These are phyloP conservation scores for Brachyopa scutellaris DNA, from an alignment of 2,888 invertebrate species.

Conservation along the genomic window DNA sequence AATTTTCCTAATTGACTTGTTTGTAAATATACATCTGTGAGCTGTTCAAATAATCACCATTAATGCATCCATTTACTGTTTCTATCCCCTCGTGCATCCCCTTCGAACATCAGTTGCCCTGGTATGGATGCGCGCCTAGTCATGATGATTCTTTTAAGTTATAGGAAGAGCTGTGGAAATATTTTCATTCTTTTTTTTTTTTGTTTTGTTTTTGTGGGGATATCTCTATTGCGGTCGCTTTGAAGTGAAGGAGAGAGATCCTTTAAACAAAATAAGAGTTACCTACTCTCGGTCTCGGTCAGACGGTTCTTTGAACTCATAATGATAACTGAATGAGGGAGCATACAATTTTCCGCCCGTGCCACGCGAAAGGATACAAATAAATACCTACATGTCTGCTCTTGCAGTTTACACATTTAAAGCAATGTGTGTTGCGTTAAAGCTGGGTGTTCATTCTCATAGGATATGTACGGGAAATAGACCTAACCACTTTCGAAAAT, in stretches of 20 bases:
- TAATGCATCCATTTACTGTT: constrained; percentile 70
- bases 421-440: too few relatives aligned
- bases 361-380: neutral
- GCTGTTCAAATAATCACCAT: constrained; percentile 71
- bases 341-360: neutral
- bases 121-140: constrained; percentile 30
- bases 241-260: constrained; percentile 54
- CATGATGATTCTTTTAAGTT: constrained; percentile 65
- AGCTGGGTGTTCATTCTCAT: too few relatives aligned
- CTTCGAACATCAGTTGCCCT: neutral
- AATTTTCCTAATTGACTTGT: constrained; percentile 72
- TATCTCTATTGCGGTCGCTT: constrained; percentile 68
- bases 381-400: too few relatives aligned
- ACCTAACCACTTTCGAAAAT: constrained; percentile 38
- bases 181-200: constrained; percentile 53
- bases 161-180: constrained; percentile 49
- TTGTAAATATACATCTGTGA: constrained; percentile 69
- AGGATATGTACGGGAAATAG: too few relatives aligned
- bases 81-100: constrained; percentile 30
- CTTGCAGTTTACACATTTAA: too few relatives aligned
- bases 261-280: constrained; percentile 67
- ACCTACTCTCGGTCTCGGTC: constrained; percentile 71
- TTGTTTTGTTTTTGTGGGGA: too few relatives aligned
- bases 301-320: constrained; percentile 71
- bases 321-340: constrained; percentile 62